Evolutionary conservation across 2,888 invertebrate genomes (phyloP).

Genomic region (Ophraella communa): DNA sequence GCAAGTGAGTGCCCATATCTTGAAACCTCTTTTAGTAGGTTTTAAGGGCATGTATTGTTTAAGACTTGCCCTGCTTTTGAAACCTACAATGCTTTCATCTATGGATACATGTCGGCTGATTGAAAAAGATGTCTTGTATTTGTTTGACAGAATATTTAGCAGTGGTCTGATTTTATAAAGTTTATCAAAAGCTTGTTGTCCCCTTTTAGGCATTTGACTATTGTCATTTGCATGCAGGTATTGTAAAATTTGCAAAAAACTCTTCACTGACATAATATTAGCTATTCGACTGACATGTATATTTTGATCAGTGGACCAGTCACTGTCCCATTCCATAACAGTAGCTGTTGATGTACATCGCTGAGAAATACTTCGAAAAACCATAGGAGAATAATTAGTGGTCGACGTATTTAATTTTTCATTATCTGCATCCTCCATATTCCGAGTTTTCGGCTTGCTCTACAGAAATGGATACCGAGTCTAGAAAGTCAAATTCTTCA

Average conservation of each 20-base stretch:
- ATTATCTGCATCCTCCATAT: background rate
- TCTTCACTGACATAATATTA: background rate
- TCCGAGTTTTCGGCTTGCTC: too few relatives aligned
- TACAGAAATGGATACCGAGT: too few relatives aligned
- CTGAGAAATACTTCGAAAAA: background rate
- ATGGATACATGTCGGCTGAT: slow-evolving; percentile 29
- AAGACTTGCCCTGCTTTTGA: slow-evolving; percentile 29
- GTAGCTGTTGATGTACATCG: background rate
- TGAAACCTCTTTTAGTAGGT: slow-evolving; percentile 31
- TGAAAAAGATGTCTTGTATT: slow-evolving; percentile 29
- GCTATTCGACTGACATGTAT: background rate
- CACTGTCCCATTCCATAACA: background rate
- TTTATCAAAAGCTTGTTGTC: slow-evolving; percentile 31
- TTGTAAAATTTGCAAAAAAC: background rate
- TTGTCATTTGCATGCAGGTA: slow-evolving; percentile 39
- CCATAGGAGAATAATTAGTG: too few relatives aligned
- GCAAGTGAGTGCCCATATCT: slow-evolving; percentile 28
- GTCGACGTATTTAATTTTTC: too few relatives aligned
- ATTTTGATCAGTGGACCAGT: background rate
- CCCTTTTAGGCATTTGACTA: slow-evolving; percentile 23
- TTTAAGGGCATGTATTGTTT: slow-evolving; percentile 31
- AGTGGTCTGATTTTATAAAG: slow-evolving; percentile 36
- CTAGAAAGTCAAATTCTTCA: too few relatives aligned
- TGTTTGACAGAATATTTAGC: slow-evolving; percentile 28
- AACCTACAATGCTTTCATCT: slow-evolving; percentile 31